These are phyloP conservation scores for Limosa lapponica DNA, from an alignment of 2,797 vertebrate genomes.

Conservation along the genomic window DNA sequence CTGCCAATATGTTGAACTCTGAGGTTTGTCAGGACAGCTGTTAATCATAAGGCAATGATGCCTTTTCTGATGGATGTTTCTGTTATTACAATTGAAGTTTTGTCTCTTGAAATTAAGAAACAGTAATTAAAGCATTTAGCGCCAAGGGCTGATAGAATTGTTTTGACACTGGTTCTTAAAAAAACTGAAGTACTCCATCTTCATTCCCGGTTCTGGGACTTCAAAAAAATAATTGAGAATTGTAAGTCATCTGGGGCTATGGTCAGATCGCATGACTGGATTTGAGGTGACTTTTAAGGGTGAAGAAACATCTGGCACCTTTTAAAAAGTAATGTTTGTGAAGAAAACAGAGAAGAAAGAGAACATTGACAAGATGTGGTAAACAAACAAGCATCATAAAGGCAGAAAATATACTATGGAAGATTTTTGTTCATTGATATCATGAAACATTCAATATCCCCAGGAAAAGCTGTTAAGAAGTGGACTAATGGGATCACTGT, in stretches of 20 bases:
- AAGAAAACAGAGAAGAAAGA: not conserved
- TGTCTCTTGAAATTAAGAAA: constrained; percentile 76
- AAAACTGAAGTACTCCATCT: not conserved
- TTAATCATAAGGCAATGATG: constrained; percentile 36
- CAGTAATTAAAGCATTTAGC: constrained; percentile 64
- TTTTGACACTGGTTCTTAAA: constrained; percentile 66
- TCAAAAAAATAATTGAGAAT: constrained; percentile 21
- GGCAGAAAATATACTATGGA: not conserved
- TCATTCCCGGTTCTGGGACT: not conserved
- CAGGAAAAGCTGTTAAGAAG: not conserved
- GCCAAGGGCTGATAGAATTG: constrained; percentile 65
- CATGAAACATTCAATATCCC: not conserved
- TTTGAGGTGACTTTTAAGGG: not conserved
- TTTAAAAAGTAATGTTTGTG: not conserved
- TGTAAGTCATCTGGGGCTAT: not conserved
- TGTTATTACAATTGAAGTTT: constrained; percentile 63
- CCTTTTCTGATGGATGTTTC: constrained; percentile 51
- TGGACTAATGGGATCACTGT: not conserved
- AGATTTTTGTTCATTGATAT: not conserved
- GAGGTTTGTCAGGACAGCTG: constrained; percentile 52
- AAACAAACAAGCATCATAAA: not conserved
- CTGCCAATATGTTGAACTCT: not conserved
- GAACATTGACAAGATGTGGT: not conserved
- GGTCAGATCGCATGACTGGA: not conserved
- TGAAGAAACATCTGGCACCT: not conserved